Conservation (phyloP, 2,888 invertebrate genomes). For the Fragum whitleyi region DNA sequence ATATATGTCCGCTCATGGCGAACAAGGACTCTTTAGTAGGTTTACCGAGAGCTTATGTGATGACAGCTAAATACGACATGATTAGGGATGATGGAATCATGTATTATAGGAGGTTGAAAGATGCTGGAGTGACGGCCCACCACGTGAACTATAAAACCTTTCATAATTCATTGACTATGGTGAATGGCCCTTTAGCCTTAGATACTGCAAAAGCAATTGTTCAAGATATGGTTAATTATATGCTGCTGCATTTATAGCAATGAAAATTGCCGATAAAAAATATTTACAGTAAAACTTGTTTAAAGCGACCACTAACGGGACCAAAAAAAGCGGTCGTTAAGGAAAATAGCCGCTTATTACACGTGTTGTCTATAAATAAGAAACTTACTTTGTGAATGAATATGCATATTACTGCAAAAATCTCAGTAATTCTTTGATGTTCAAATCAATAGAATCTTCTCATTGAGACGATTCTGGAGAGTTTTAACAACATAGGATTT, state of each 20-base stretch:
- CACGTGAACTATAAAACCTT: conserved; percentile 58
- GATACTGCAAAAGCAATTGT: conserved; percentile 43
- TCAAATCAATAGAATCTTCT: no score
- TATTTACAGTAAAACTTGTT: no score
- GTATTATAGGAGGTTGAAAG: conserved; percentile 72
- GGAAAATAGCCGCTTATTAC: no score
- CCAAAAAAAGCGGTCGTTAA: no score
- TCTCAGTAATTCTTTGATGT: no score
- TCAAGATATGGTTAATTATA: conserved; percentile 53
- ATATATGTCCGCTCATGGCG: conserved; percentile 59
- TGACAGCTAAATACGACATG: conserved; percentile 67
- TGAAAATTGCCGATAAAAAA: no score
- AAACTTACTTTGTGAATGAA: no score
- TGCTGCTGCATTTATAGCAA: conserved; percentile 46
- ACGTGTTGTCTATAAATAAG: no score
- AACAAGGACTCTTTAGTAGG: conserved; percentile 41
- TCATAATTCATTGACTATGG: conserved; percentile 62
- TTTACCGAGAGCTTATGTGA: conserved; percentile 60
- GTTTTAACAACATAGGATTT: no score
- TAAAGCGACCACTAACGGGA: no score
- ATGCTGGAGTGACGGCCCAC: conserved; percentile 69
- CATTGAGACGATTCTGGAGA: no score
- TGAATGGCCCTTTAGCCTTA: conserved; percentile 42
- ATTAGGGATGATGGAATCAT: conserved; percentile 67
- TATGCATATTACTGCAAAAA: no score